Evolutionary conservation across 2,888 invertebrate species (phyloP).

Genomic region (Notocelia uddmanniana): DNA sequence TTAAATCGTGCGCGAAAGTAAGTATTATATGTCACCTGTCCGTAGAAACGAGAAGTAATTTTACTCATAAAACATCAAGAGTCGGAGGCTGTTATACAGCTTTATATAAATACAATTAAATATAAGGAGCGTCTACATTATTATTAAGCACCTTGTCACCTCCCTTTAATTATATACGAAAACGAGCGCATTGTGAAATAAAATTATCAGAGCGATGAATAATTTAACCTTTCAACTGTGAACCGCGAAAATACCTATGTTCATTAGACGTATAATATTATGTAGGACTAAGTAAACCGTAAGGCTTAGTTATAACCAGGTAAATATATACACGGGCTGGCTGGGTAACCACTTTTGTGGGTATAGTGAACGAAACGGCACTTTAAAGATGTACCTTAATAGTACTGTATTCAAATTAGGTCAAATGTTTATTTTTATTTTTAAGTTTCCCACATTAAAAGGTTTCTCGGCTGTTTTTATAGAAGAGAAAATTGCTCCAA

Average conservation of each 20-base stretch:
- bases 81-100: neutral
- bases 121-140: constrained; percentile 8
- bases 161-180: constrained; percentile 32
- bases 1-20: too few relatives aligned
- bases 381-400: neutral
- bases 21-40: neutral
- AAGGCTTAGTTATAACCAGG: constrained; percentile 39
- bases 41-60: neutral
- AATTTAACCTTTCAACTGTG: constrained; percentile 40
- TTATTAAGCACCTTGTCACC: constrained; percentile 29
- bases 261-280: constrained; percentile 24
- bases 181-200: constrained; percentile 35
- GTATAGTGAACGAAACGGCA: constrained; percentile 15
- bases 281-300: constrained; percentile 37
- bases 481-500: neutral
- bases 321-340: constrained; percentile 33
- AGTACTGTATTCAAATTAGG: neutral
- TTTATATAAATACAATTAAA: constrained; percentile 24
- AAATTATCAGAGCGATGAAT: constrained; percentile 40
- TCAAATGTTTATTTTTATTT: neutral
- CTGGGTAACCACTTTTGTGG: constrained; percentile 20
- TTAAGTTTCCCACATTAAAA: neutral
- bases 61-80: neutral
- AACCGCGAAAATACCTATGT: constrained; percentile 36
- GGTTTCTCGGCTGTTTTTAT: neutral